phyloP scores from a whole-genome alignment of 2,113 vertebrate genomes.

The Tetrax tetrax region DNA sequence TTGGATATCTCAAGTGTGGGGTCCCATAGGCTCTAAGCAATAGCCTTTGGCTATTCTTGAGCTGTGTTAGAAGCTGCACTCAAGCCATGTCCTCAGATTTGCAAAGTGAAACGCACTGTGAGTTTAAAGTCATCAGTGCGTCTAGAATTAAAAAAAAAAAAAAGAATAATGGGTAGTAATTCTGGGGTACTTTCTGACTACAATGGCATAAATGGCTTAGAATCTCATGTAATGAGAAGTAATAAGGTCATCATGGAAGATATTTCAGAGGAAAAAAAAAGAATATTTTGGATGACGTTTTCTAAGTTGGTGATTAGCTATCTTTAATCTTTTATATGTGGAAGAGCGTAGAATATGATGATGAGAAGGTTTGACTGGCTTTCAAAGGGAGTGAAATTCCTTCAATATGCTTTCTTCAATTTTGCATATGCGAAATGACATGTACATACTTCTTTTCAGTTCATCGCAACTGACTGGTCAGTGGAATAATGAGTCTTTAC shows the following conservation, averaged over 20 bases:
- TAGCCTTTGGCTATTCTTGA: neutral
- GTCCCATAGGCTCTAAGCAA: neutral
- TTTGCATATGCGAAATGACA: neutral
- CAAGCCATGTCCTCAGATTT: fast-evolving
- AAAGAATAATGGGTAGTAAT: neutral
- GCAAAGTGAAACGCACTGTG: neutral
- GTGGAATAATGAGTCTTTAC: neutral
- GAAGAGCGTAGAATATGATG: neutral
- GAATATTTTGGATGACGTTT: neutral
- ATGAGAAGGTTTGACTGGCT: neutral
- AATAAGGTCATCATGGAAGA: neutral
- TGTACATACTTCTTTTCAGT: neutral
- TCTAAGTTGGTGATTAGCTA: neutral
- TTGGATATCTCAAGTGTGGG: neutral
- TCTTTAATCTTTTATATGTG: neutral
- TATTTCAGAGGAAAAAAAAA: neutral
- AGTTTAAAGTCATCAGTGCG: neutral
- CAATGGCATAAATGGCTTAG: neutral
- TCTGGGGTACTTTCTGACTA: neutral
- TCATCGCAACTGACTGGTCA: neutral
- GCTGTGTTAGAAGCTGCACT: neutral
- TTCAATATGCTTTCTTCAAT: neutral
- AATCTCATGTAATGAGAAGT: neutral
- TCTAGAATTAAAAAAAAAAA: neutral
- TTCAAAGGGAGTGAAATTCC: neutral